Base-by-base conservation (phyloP, 2,113 vertebrate species). In the Lepisosteus oculatus region DNA sequence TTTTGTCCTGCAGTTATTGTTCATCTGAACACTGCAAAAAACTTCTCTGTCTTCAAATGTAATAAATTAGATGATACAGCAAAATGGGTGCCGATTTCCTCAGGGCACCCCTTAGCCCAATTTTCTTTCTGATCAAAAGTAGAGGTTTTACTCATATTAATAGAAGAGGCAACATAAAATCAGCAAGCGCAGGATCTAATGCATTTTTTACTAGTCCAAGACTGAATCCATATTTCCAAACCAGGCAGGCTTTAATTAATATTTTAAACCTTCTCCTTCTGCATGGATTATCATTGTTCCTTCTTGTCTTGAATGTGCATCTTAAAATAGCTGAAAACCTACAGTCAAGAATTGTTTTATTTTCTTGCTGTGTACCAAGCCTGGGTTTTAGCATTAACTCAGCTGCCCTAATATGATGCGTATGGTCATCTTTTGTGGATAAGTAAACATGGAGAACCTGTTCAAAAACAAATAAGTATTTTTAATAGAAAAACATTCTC, bases 241-340 rank as follows among this genome's bases (percentile, higher is more conserved):
- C 42, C 42, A 15, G 8, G 64, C 11, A 47, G 43, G 43, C 64
- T 44, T 66, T 66, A 47, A 67, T 67, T 67, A 67, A 47, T 45
- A 66, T 66, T 66, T 66, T 44, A 66, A 47, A n/a, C 43, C 43
- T 45, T 66, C 43, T 66, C 64, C 64, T n/a, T n/a, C 64, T 47
- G 64, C 43, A 11, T 6, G 43, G 14, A 66, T 3, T 47, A 66
- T 45, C 43, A n/a, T 15, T 45, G 64, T 44, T 12, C 43, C 12
- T 51, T 51, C 8, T 14, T 6, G 43, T 7, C 64, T 66, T 14
- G 13, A n/a, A 67, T 67, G 17, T 51, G 47, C 47, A 51, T 1
- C 47, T 51, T 51, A 51, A 51, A 51, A 51, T 51, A 51, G 47
- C 47, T 51, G 5, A 51, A 51, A 51, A 51, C 47, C 47, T 51